phyloP scores from a whole-genome alignment of 2,888 invertebrate species.

The Melieria crassipennis region DNA sequence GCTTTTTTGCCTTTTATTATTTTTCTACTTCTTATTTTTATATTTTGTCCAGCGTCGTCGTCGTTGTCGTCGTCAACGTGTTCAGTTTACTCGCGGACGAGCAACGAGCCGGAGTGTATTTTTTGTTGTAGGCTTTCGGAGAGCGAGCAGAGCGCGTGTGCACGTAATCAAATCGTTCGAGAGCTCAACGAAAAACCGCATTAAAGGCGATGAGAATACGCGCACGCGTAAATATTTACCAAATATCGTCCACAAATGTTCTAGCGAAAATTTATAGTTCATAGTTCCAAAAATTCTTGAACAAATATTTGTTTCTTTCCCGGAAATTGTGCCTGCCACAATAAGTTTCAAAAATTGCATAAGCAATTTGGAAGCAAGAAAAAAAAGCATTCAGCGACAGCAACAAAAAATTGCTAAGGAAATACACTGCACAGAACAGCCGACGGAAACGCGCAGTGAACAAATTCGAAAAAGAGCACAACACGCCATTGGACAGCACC shows the following conservation, averaged over 20 bases:
- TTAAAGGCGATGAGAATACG: neutral
- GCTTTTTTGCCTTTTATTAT: neutral
- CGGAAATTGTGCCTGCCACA: constrained; percentile 10
- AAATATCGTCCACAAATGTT: no score
- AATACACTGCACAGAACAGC: no score
- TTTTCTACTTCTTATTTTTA: neutral
- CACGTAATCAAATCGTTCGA: neutral
- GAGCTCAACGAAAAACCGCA: constrained; percentile 8
- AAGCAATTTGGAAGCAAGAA: constrained; percentile 2
- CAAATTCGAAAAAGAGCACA: no score
- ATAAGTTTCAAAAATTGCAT: constrained; percentile 30
- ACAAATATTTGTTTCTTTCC: no score
- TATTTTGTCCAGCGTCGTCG: constrained; percentile 26
- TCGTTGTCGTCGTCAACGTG: constrained; percentile 33
- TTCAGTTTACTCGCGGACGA: constrained; percentile 56
- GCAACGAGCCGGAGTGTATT: constrained; percentile 56
- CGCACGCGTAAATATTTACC: no score
- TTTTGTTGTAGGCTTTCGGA: constrained; percentile 4
- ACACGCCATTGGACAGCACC: no score
- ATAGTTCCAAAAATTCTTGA: no score
- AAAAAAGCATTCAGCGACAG: no score
- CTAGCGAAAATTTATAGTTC: no score
- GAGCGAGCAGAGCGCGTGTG: constrained; percentile 4
- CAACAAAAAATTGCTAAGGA: no score
- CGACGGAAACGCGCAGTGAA: no score